A percentile compares a stretch with the other conserved stretches of the same genome.
Evolutionary conservation across 2,888 invertebrate genomes (phyloP).

Genomic region (Eulithis testata): DNA sequence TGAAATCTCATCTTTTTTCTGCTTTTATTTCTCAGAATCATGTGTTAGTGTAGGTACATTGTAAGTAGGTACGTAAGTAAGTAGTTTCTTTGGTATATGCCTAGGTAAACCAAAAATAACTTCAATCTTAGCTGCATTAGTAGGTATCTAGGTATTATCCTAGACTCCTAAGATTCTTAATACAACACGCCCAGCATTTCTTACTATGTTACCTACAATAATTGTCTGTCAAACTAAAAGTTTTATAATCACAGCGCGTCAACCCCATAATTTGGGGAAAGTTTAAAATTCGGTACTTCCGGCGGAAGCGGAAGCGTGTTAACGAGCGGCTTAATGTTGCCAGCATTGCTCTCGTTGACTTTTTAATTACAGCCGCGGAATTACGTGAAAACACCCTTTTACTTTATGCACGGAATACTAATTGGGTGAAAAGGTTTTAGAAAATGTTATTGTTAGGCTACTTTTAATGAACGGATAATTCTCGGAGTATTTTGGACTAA

Average conservation of each 20-base stretch:
- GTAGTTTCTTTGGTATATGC: no score
- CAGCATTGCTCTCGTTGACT: conserved; percentile 70
- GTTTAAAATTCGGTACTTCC: conserved; percentile 53
- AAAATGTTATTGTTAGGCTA: conserved; percentile 16
- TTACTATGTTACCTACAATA: background rate
- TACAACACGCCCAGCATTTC: background rate
- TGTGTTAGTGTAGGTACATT: no score
- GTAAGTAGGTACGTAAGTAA: no score
- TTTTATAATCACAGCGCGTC: background rate
- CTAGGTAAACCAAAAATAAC: no score
- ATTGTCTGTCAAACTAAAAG: background rate
- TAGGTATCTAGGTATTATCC: no score
- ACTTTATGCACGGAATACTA: conserved; percentile 66
- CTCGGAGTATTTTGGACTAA: background rate
- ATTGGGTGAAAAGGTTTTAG: conserved; percentile 52
- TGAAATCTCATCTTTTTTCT: no score
- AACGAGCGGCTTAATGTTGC: conserved; percentile 79
- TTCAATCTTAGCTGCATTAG: no score
- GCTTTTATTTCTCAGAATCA: no score
- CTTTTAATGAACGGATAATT: background rate
- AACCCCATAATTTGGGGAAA: conserved; percentile 30
- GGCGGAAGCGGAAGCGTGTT: conserved; percentile 58
- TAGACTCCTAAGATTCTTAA: no score
- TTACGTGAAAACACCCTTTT: conserved; percentile 75
- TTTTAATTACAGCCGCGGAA: conserved; percentile 79